phyloP scores from a whole-genome alignment of 2,113 vertebrate species.

The Pleuronectes platessa region DNA sequence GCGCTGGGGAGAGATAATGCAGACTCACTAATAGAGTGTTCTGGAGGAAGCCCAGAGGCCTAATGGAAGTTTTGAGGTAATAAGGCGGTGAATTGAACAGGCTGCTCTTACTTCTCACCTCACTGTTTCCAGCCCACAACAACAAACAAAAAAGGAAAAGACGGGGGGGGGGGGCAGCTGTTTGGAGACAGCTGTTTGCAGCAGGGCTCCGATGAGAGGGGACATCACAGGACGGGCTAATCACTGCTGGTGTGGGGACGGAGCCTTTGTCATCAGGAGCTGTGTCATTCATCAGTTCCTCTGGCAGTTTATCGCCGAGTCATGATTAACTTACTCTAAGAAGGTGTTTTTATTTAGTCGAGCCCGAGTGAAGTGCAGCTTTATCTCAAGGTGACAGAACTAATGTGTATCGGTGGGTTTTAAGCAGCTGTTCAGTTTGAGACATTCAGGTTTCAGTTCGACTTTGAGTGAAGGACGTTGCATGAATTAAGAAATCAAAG shows the following conservation, averaged over 20 bases:
- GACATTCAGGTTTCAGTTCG: no score
- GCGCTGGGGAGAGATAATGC: constrained; percentile 35
- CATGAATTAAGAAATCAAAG: no score
- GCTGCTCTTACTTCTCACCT: constrained; percentile 41
- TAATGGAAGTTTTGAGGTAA: constrained; percentile 64
- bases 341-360: no score
- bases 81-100: constrained; percentile 62
- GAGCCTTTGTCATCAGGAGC: background rate
- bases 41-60: constrained; percentile 37
- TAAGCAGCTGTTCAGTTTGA: no score
- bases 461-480: no score
- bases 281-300: background rate
- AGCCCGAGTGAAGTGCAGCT: no score
- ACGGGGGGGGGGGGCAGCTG: constrained; percentile 24
- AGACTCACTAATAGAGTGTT: constrained; percentile 56
- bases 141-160: no score
- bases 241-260: background rate
- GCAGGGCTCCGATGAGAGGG: constrained; percentile 8
- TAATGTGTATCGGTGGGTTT: no score
- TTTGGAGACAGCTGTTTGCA: constrained; percentile 45
- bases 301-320: no score
- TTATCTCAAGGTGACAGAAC: no score
- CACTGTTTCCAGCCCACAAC: background rate
- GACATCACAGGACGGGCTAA: background rate
- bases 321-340: no score